Conservation (phyloP, 2,113 vertebrate species). For the Baryphthengus martii region DNA sequence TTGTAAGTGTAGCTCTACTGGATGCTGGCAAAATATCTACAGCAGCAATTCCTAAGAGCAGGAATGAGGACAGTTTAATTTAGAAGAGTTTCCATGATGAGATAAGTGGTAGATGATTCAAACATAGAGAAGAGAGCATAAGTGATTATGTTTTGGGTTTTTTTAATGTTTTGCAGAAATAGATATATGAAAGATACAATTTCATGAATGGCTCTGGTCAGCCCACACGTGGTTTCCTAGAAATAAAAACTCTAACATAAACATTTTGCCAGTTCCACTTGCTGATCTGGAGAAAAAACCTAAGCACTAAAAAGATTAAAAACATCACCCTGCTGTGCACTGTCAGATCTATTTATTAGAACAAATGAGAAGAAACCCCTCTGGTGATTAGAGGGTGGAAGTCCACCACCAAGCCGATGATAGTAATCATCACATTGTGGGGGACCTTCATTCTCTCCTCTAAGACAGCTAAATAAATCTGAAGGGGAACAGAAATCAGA, state of each 20-base stretch:
- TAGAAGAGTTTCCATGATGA: not conserved
- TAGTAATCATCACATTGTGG: not conserved
- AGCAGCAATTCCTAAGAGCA: not conserved
- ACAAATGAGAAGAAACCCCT: not conserved
- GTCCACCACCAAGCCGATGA: not conserved
- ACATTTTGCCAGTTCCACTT: not conserved
- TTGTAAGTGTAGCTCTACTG: not conserved
- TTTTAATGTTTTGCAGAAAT: not conserved
- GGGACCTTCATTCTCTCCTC: not conserved
- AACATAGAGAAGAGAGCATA: not conserved
- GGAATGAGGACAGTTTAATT: not conserved
- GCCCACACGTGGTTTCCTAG: not conserved
- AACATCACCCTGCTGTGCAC: not conserved
- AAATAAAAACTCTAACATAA: not conserved
- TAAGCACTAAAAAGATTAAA: not conserved
- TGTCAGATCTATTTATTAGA: not conserved
- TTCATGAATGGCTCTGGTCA: not conserved
- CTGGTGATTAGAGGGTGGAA: not conserved
- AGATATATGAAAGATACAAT: not conserved
- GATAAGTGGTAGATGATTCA: not conserved
- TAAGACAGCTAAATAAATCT: not conserved
- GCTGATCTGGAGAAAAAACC: not conserved
- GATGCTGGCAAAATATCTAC: not conserved
- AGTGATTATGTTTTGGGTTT: not conserved
- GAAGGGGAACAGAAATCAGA: not conserved